These are phyloP conservation scores for Darevskia mixta DNA, from an alignment of 2,797 vertebrate species.

Conservation along the genomic window DNA sequence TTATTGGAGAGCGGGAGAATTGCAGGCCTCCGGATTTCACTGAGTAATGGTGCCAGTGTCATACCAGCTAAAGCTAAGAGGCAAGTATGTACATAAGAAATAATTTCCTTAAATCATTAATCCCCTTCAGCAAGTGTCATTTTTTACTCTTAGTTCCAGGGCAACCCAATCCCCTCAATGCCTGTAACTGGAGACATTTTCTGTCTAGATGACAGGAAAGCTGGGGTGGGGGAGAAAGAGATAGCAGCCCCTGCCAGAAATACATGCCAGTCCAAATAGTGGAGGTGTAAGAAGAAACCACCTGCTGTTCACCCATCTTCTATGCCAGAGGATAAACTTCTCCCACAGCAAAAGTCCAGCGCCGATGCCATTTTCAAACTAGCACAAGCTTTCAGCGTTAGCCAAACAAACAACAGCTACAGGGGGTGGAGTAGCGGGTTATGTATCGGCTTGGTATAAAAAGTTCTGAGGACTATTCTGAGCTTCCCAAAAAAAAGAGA, in stretches of 20 bases:
- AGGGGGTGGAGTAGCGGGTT: not conserved
- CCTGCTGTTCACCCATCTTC: not conserved
- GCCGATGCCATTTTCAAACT: not conserved
- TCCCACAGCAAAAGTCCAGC: not conserved
- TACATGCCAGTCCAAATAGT: not conserved
- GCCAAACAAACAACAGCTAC: not conserved
- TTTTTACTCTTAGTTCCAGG: not conserved
- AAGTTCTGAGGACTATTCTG: not conserved
- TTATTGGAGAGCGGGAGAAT: not conserved
- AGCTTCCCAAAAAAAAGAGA: not conserved
- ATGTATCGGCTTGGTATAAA: not conserved
- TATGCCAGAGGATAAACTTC: constrained; percentile 1
- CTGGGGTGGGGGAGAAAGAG: not conserved
- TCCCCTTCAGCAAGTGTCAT: not conserved
- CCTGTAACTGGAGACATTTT: not conserved
- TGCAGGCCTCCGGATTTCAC: not conserved
- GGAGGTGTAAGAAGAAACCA: not conserved
- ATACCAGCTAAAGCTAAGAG: not conserved
- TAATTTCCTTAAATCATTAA: not conserved
- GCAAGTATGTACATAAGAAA: not conserved
- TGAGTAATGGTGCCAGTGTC: constrained; percentile 3
- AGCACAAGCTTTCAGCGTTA: not conserved
- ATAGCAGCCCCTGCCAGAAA: not conserved
- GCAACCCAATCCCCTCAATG: not conserved
- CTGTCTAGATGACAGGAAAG: not conserved